phyloP scores from a whole-genome alignment of 1,140 invertebrate species.

The Brachionus angularis region DNA sequence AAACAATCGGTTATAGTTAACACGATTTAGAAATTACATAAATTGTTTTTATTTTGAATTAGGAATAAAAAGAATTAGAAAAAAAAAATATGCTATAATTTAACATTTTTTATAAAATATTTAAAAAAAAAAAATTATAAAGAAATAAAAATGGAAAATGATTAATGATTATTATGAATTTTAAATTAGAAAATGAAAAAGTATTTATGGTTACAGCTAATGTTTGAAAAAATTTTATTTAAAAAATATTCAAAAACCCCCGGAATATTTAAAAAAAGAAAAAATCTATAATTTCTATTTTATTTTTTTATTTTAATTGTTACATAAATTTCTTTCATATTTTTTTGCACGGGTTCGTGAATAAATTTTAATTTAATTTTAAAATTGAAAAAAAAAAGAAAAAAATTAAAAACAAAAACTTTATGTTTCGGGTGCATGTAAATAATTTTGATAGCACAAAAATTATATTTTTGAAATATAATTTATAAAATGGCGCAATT shows the following conservation, averaged over 20 bases:
- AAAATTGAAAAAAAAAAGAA: background rate
- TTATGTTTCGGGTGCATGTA: background rate
- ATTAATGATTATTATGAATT: slow-evolving; percentile 41
- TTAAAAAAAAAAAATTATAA: slow-evolving; percentile 35
- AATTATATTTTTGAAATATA: background rate
- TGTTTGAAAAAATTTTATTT: slow-evolving; percentile 14
- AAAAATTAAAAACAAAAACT: background rate
- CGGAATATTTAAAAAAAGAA: no score
- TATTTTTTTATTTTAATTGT: no score
- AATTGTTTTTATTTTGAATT: background rate
- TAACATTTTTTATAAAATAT: no score
- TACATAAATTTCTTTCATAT: background rate
- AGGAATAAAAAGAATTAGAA: slow-evolving; percentile 2
- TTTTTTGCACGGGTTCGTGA: slow-evolving; percentile 4
- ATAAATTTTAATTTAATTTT: slow-evolving; percentile 6
- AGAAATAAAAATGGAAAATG: slow-evolving; percentile 28
- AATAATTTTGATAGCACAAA: background rate
- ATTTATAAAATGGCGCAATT: slow-evolving; percentile 24
- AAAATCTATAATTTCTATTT: no score
- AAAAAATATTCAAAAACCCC: background rate
- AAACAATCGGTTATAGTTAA: slow-evolving; percentile 3
- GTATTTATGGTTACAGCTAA: background rate
- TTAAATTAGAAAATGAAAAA: slow-evolving; percentile 33
- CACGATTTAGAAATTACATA: background rate
- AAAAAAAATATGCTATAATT: no score